Evolutionary conservation across 2,888 invertebrate genomes (phyloP), one percentile per base, ranked within the genome.

Genomic region (Oxyteleia sp.): DNA sequence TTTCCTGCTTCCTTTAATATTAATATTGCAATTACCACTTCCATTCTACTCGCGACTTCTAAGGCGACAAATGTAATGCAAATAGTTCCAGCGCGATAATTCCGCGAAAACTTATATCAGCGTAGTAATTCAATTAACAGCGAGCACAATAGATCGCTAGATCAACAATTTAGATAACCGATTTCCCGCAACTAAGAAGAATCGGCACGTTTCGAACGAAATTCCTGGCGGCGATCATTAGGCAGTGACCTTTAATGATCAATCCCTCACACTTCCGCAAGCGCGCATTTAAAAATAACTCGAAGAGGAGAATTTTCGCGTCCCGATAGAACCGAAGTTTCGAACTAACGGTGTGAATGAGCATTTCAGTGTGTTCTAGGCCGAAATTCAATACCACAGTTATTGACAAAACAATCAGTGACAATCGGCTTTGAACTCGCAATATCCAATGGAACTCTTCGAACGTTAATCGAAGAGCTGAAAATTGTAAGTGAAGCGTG

Each of bases 221-320:
- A 41, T 41, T 55, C 2, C 35, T 11, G 41, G 41, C n/a, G 23
- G 18, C 8, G 20, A 61, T 15, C 1, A 61, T 29, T 61, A 61
- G 45, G 61, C 43, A 29, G 45, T 26, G 61, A 43, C 29, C 61
- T 45, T 61, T 61, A 45, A 59, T 59, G 38, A 59, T 43, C 45
- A 29, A 61, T 45, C n/a, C 16, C 32, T 41, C 45, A 16, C 4
- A 16, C 61, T 61, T 45, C 61, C 61, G 45, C 11, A 32, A 23
- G 23, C 32, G n/a, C n/a, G n/a, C n/a, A n/a, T n/a, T 32, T 32
- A 32, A 32, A 32, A 32, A 32, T 32, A 32, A 32, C 32, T 32
- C 8, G 5, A 32, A 8, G n/a, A n/a, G 10, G 32, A 32, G 10
- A 32, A 4, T 32, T 4, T 32, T 32, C 32, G 3, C 23, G 5